Evolutionary conservation across 2,797 vertebrate genomes (phyloP).

Genomic region (Takifugu ocellatus): DNA sequence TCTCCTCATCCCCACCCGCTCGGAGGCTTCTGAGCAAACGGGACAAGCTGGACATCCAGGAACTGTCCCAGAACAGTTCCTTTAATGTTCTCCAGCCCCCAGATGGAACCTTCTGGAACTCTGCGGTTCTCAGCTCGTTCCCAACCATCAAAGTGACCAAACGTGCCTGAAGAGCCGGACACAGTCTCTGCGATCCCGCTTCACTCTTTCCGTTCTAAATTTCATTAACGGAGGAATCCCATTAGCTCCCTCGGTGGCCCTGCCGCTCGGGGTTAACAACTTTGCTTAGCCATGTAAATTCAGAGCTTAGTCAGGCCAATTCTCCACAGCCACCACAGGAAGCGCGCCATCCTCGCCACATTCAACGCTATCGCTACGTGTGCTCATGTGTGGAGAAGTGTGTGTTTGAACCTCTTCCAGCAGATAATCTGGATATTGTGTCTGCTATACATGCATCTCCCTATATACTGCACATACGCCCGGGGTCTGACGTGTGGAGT

Average conservation of each 20-base stretch:
- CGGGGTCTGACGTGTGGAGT: constrained; percentile 18
- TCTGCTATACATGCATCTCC: constrained; percentile 34
- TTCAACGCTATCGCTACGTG: constrained; percentile 48
- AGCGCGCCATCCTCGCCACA: constrained; percentile 40
- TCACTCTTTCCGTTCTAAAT: constrained; percentile 68
- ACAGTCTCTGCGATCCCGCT: constrained; percentile 7
- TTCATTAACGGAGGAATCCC: constrained; percentile 81
- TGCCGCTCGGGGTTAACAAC: constrained; percentile 78
- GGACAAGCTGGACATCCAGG: no score
- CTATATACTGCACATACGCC: constrained; percentile 18
- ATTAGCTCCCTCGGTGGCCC: constrained; percentile 74
- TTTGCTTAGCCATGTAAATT: constrained; percentile 84
- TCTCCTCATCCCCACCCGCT: no score
- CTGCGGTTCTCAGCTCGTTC: no score
- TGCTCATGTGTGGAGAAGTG: constrained; percentile 20
- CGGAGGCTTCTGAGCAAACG: no score
- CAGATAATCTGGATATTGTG: constrained; percentile 52
- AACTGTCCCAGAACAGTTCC: no score
- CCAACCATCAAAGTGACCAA: no score
- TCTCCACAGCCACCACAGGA: constrained; percentile 64
- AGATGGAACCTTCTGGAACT: no score
- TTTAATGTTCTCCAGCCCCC: no score
- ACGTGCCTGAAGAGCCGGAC: no score
- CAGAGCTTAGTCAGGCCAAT: constrained; percentile 80
- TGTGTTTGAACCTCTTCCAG: constrained; percentile 48